Percentiles rank a stretch among this genome's conserved stretches.
Conservation (phyloP, 2,797 vertebrate genomes). For the Catostomus latipinnis region DNA sequence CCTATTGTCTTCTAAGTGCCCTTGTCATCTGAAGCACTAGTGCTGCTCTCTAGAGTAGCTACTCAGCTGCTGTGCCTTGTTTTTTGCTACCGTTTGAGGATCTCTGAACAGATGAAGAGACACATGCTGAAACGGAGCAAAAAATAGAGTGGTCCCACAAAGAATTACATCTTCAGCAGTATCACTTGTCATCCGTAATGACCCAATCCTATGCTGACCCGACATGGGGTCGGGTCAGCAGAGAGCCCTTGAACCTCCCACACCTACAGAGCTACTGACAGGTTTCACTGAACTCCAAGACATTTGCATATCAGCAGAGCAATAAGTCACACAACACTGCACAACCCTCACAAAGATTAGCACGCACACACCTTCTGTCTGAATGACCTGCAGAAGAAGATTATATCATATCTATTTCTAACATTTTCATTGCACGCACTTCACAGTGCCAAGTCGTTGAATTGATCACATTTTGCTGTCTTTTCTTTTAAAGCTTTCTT, state of each 20-base stretch:
- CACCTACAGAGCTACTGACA: conserved; percentile 21
- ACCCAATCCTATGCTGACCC: background rate
- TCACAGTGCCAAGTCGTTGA: conserved; percentile 11
- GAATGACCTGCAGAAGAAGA: conserved; percentile 25
- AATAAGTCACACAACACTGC: background rate
- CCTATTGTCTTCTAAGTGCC: conserved; percentile 38
- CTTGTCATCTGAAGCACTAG: conserved; percentile 40
- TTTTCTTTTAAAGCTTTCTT: background rate
- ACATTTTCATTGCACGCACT: conserved; percentile 21
- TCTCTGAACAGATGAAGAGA: conserved; percentile 5
- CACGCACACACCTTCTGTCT: conserved; percentile 35
- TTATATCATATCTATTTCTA: conserved; percentile 5
- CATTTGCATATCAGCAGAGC: conserved; percentile 6
- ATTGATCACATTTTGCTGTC: background rate
- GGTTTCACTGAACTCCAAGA: conserved; percentile 27
- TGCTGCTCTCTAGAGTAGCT: conserved; percentile 23
- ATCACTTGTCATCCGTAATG: conserved; percentile 19
- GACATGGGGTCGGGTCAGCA: conserved; percentile 18
- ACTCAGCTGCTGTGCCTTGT: conserved; percentile 29
- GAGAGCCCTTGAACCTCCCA: conserved; percentile 27
- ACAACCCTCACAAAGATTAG: conserved; percentile 39
- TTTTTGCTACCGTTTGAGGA: conserved; percentile 1
- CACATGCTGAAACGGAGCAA: background rate
- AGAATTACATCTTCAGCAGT: conserved; percentile 6
- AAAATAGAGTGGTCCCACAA: background rate